Evolutionary conservation across 1,140 invertebrate genomes (phyloP).

Genomic region (Hycleus phaleratus): DNA sequence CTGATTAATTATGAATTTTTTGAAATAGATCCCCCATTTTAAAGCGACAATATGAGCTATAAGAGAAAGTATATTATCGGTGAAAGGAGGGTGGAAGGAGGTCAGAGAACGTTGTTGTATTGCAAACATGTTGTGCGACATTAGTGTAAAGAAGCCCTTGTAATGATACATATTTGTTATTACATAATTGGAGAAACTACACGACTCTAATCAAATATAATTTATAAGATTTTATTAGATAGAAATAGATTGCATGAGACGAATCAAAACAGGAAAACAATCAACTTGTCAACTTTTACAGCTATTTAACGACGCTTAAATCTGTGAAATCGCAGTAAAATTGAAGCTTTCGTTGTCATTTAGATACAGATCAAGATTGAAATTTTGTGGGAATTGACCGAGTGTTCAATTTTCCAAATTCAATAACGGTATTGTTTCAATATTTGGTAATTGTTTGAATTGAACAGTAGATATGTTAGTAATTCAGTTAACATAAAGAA

Average conservation of each 20-base stretch:
- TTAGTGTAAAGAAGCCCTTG: slow-evolving; percentile 13
- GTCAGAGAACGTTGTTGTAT: slow-evolving; percentile 24
- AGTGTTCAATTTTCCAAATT: neutral
- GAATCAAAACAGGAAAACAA: too few relatives aligned
- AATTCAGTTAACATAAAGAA: slow-evolving; percentile 10
- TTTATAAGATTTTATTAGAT: neutral
- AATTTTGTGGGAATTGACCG: too few relatives aligned
- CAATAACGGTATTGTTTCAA: slow-evolving; percentile 4
- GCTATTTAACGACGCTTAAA: too few relatives aligned
- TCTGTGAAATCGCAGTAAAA: too few relatives aligned
- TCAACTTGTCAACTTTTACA: too few relatives aligned
- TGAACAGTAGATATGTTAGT: neutral
- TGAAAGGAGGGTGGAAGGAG: slow-evolving; percentile 27
- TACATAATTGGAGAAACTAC: slow-evolving; percentile 12
- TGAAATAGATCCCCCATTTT: too few relatives aligned
- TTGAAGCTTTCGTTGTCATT: too few relatives aligned
- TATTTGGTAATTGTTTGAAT: slow-evolving; percentile 15
- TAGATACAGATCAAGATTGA: too few relatives aligned
- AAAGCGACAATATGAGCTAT: neutral
- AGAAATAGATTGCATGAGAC: neutral
- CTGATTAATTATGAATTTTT: too few relatives aligned
- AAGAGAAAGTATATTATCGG: slow-evolving; percentile 20
- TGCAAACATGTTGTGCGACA: slow-evolving; percentile 13
- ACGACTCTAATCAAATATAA: neutral
- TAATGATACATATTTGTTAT: slow-evolving; percentile 12